These are phyloP conservation scores for Hetaerina americana DNA, from an alignment of 1,140 invertebrate species.

Conservation along the genomic window DNA sequence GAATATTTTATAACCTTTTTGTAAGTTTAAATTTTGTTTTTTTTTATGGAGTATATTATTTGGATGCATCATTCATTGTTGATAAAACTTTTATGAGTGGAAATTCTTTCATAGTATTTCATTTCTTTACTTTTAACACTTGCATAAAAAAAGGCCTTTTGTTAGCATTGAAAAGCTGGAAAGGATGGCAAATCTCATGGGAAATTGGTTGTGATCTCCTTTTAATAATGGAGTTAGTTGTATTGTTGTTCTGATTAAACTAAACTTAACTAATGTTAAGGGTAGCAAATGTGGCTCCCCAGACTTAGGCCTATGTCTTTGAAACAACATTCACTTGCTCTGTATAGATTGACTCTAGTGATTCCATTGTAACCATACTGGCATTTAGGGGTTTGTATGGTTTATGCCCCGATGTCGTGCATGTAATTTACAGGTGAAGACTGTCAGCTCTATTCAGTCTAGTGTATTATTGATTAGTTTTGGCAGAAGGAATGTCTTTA, in stretches of 20 bases:
- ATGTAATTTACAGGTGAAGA: no score
- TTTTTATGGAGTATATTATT: conserved; percentile 24
- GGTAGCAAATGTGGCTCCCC: no score
- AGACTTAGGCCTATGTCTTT: no score
- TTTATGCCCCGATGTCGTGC: no score
- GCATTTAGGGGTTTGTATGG: no score
- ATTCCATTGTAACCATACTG: no score
- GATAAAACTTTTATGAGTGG: not conserved
- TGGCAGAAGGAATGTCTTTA: no score
- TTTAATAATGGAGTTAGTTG: not conserved
- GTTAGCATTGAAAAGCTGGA: not conserved
- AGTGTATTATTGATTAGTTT: no score
- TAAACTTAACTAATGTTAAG: no score
- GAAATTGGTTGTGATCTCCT: not conserved
- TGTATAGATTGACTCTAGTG: no score
- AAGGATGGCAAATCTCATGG: not conserved
- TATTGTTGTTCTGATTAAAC: not conserved
- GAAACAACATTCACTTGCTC: no score
- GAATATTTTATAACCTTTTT: conserved; percentile 25
- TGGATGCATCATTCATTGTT: conserved; percentile 22
- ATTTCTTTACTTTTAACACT: not conserved
- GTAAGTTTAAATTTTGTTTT: conserved; percentile 28
- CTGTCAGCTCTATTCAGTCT: no score
- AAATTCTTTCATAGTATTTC: not conserved
- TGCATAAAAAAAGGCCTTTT: not conserved